Conservation (phyloP, 1,140 invertebrate species). For the Apis cerana region DNA sequence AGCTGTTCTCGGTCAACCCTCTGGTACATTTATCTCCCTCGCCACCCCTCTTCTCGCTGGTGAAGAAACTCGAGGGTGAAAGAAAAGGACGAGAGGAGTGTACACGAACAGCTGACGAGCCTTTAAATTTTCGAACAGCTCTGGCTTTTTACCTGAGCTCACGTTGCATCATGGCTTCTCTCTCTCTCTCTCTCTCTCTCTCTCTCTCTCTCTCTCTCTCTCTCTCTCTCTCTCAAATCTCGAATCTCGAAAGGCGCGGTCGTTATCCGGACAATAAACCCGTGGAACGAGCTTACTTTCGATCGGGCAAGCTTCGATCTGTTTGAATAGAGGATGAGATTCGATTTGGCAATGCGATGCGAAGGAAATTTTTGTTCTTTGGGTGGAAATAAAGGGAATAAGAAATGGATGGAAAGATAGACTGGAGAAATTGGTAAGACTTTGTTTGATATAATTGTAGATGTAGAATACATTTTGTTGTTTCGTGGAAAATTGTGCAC, state of each 20-base stretch:
- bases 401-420: background rate
- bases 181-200: too few species aligned
- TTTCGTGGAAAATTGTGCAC: background rate
- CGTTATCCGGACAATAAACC: conserved; percentile 46
- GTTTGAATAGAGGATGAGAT: background rate
- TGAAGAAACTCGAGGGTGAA: too few species aligned
- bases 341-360: background rate
- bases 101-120: conserved; percentile 43
- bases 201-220: too few species aligned
- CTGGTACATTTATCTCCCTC: background rate
- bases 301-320: background rate
- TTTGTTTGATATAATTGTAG: background rate
- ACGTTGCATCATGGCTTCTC: conserved; percentile 30
- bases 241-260: conserved; percentile 25
- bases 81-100: background rate
- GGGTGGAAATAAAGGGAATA: background rate
- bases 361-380: background rate
- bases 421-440: background rate
- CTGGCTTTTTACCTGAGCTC: conserved; percentile 50
- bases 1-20: conserved; percentile 40
- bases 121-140: conserved; percentile 34
- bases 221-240: background rate
- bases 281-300: conserved; percentile 26
- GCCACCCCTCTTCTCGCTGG: background rate
- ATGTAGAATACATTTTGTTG: background rate